Evolutionary conservation across 2,888 invertebrate species (phyloP), one percentile per base, ranked within the genome.

Genomic region (Marasmarcha lunaedactyla): DNA sequence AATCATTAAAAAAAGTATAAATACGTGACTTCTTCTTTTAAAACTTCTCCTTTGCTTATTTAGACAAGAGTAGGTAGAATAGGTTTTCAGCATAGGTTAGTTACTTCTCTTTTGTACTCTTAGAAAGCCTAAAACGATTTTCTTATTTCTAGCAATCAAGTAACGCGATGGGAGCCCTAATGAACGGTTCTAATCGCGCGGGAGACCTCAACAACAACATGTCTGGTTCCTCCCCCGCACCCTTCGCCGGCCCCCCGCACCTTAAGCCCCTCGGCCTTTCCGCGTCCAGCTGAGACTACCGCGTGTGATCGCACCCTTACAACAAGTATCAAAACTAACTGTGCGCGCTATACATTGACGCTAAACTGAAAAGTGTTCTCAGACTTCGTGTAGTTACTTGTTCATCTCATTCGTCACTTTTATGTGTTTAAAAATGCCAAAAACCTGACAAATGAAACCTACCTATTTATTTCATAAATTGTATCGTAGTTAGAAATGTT

Each of bases 141-240:
- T 11, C 3, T 30, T 30, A 9, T 51, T 49, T 58, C 46, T 50
- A 55, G 59, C 78, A 84, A 77, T 64, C 74, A 33, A 79, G 65
- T 63, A 76, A 73, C 55, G 66, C 77, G 1, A 77, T 83, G 74
- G 63, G 68, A 38, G 61, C 63, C 33, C 64, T 87, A 55, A 85
- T 88, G 79, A 88, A 87, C 64, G 87, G 83, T 25, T 72, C 79
- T 1, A 59, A 70, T 45, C 63, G 78, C 42, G 71, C 87, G 38
- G 88, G 88, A n/a, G 89, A 89, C 63, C 68, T 88, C 51, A 88
- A 89, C 81, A 89, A 89, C 77, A 89, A 89, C 71, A 88, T 88
- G 88, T 87, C 88, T 11, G 86, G 79, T 47, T 63, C 86, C 45
- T 76, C 76, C 14, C 67, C 79, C 34, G 78, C 79, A 12, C 59